Base-by-base conservation (phyloP, 2,113 vertebrate species). In the Acanthisitta chloris region DNA sequence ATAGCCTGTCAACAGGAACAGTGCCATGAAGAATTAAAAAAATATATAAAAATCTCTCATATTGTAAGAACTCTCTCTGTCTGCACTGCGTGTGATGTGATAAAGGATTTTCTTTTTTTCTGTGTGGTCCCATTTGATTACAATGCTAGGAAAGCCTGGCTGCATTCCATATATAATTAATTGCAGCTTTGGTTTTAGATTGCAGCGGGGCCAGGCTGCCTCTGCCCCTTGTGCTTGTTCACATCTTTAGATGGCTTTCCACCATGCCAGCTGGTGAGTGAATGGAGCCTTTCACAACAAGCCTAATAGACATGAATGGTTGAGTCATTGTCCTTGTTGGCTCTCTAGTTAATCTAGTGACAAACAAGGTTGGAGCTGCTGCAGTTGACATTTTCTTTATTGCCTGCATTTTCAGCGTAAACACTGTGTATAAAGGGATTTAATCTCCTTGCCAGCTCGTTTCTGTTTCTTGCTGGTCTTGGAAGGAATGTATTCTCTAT, bases 251-350 rank as follows among this genome's bases (percentile, higher is more conserved):
- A 93, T 92, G 95, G 94, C 23, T 54, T 81, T 78, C 91, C 76
- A 62, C 91, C 36, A 8, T 38, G 96, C 97, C 98, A 98, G 98
- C 98, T 98, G 98, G 97, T 97, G 95, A 81, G 65, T 94, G 97
- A 98, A 95, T 70, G 92, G 88, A 85, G 96, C 89, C 88, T 95
- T 98, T 97, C 95, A 96, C 91, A 88, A 85, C 31, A 52, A 96
- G 88, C 79, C 92, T 96, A 96, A 97, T 81, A 65, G 93, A 70
- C 52, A 16, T 91, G 91, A 94, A 93, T 85, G 95, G 86, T 74
- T 46, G 87, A 96, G 88, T 55, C 95, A 90, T 88, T 93, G 94
- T 97, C 93, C 89, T 92, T 86, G 71, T 55, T 73, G 69, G 77
- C 91, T 95, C 95, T 86, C 40, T 49, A 86, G 94, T 94, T 92